Evolutionary conservation across 2,888 invertebrate species (phyloP), one percentile per base, ranked within the genome.

Genomic region (Lissocephala sabroskyi): DNA sequence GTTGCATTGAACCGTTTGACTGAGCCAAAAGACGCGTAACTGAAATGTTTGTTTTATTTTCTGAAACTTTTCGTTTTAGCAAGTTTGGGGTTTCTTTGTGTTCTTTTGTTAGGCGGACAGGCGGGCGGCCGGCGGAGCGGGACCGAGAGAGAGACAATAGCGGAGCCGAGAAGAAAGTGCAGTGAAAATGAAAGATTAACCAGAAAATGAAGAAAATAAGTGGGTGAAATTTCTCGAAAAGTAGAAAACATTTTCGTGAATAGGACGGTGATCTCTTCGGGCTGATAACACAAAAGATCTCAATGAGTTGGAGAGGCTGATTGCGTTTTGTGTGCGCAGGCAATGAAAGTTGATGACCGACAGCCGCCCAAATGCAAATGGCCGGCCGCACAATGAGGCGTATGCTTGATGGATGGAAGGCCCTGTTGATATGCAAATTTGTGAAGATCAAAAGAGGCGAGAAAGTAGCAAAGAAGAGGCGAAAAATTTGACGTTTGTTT

Each of bases 11-110:
- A 50, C 53, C 51, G 53, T 49, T 55, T 60, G 45, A 68, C 57
- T 65, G 52, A 64, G 62, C 51, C 62, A 54, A 66, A 70, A 60
- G 56, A 43, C 53, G 66, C 71, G 59, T 66, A 66, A 56, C 66
- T 45, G 64, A 66, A 62, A 5, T 70, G 49, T 70, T 70, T 64
- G 54, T 66, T 74, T 67, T 70, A 74, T 74, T 74, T 62, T 61
- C 70, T 64, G 13, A 10, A 35, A 14, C 13, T 35, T 67, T 74
- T 74, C 70, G 68, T 62, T 60, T 73, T 64, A 68, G 74, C 68
- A 73, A 68, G 64, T 62, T 70, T 61, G n/a, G n/a, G n/a, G n/a
- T n/a, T n/a, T 56, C 65, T 68, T 68, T 56, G 48, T 57, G 23
- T 73, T 73, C 73, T 61, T 43, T 23, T 7, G 3, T 3, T 3